phyloP scores from a whole-genome alignment of 2,797 vertebrate genomes.

The Melanotaenia nigrans region DNA sequence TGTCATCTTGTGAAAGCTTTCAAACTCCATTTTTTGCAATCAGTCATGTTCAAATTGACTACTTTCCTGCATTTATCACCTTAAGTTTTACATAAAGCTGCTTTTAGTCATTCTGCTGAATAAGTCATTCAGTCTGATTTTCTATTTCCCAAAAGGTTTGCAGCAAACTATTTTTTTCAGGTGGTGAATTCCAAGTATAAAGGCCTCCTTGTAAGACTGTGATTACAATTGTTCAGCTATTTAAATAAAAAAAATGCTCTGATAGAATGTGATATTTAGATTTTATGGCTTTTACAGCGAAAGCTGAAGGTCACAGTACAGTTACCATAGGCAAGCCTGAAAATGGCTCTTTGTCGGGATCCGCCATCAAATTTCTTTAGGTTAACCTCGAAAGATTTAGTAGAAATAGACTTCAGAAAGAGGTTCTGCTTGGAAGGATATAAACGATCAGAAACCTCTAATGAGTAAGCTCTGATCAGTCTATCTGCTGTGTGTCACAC shows the following conservation, averaged over 20 bases:
- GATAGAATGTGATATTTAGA: slow-evolving; percentile 5
- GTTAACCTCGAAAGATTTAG: slow-evolving; percentile 10
- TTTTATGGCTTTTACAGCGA: slow-evolving; percentile 33
- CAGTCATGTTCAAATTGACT: slow-evolving; percentile 20
- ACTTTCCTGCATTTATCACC: slow-evolving; percentile 21
- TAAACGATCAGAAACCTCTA: slow-evolving; percentile 32
- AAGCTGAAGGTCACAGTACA: slow-evolving; percentile 40
- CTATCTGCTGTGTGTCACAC: slow-evolving; percentile 64
- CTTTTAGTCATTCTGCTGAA: background rate
- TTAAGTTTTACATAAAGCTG: background rate
- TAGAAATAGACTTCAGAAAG: slow-evolving; percentile 29
- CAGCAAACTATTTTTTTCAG: background rate
- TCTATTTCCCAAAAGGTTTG: background rate
- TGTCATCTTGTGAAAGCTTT: slow-evolving; percentile 32
- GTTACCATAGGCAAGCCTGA: slow-evolving; percentile 15
- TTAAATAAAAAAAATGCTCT: slow-evolving; percentile 15
- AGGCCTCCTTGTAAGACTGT: background rate
- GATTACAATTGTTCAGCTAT: slow-evolving; percentile 14
- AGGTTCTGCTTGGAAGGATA: background rate
- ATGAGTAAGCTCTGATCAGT: slow-evolving; percentile 57
- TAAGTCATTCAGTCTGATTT: background rate
- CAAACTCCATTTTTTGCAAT: background rate
- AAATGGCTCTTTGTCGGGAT: background rate
- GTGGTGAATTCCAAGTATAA: background rate
- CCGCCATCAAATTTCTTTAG: background rate